A percentile compares a stretch with the other conserved stretches of the same genome.
Evolutionary conservation across 2,113 vertebrate genomes (phyloP).

Genomic region (Trachemys scripta): DNA sequence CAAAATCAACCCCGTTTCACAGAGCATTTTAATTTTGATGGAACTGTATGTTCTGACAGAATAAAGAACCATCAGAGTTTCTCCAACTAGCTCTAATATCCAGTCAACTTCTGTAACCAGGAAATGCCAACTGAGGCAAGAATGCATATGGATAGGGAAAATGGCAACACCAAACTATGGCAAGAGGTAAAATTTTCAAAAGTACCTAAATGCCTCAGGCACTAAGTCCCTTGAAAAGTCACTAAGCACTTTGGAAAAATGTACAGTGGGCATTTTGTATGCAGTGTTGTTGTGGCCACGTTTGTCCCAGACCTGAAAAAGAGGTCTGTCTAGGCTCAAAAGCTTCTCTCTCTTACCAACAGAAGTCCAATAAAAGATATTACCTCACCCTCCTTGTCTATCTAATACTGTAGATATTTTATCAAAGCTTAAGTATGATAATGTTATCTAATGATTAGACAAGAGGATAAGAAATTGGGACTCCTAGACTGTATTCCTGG

Average conservation of each 20-base stretch:
- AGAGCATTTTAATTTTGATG: background rate
- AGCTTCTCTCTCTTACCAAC: too few relatives aligned
- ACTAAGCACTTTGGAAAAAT: too few relatives aligned
- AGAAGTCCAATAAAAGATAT: too few relatives aligned
- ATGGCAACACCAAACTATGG: background rate
- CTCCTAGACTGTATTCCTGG: background rate
- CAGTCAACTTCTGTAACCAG: background rate
- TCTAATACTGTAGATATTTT: background rate
- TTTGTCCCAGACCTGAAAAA: too few relatives aligned
- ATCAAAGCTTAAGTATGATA: background rate
- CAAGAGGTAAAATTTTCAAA: background rate
- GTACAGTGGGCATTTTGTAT: too few relatives aligned
- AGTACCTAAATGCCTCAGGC: too few relatives aligned
- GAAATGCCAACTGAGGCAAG: background rate
- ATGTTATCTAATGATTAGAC: background rate
- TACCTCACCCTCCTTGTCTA: accelerated
- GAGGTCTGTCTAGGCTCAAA: too few relatives aligned
- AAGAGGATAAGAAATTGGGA: background rate
- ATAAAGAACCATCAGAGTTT: background rate
- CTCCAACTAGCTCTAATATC: background rate
- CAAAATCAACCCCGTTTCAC: background rate
- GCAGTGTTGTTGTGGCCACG: too few relatives aligned
- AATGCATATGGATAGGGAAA: background rate
- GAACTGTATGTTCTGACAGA: background rate
- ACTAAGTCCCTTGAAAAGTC: too few relatives aligned